Evolutionary conservation across 2,797 vertebrate genomes (phyloP).

Genomic region (Bradypodion ventrale): DNA sequence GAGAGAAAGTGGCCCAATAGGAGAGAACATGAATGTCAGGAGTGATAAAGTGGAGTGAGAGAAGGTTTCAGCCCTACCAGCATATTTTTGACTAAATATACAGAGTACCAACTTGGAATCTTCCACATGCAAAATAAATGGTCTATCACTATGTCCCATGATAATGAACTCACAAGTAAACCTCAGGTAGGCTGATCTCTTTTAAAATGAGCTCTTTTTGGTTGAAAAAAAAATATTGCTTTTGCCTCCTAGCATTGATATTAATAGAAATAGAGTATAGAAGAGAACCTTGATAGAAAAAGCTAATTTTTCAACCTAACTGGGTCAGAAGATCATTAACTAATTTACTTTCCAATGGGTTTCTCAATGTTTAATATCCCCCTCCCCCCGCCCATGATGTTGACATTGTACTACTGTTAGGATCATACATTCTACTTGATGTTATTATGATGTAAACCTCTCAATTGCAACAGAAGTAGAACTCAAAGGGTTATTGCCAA

Average conservation of each 20-base stretch:
- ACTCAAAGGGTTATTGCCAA: constrained; percentile 59
- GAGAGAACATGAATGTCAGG: too few relatives aligned
- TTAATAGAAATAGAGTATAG: background rate
- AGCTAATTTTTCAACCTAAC: constrained; percentile 24
- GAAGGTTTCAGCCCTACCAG: too few relatives aligned
- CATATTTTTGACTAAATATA: too few relatives aligned
- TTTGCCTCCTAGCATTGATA: constrained; percentile 9
- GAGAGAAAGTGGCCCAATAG: too few relatives aligned
- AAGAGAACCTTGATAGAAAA: background rate
- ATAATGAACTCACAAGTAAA: background rate
- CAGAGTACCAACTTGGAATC: too few relatives aligned
- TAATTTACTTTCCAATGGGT: background rate
- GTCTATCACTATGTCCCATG: background rate
- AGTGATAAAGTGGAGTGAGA: too few relatives aligned
- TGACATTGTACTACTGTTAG: constrained; percentile 34
- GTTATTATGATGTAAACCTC: constrained; percentile 55
- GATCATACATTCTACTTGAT: constrained; percentile 46
- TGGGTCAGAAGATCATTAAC: constrained; percentile 33
- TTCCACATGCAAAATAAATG: too few relatives aligned
- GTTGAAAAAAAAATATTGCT: background rate
- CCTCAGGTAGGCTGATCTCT: constrained; percentile 7
- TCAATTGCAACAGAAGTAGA: constrained; percentile 48
- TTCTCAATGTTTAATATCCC: constrained; percentile 56
- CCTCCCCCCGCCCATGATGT: constrained; percentile 46
- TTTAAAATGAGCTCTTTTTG: constrained; percentile 30